A percentile compares a stretch with the other conserved stretches of the same genome.
These are phyloP conservation scores for Oryctes rhinoceros DNA, from an alignment of 1,140 invertebrate genomes.

Conservation along the genomic window DNA sequence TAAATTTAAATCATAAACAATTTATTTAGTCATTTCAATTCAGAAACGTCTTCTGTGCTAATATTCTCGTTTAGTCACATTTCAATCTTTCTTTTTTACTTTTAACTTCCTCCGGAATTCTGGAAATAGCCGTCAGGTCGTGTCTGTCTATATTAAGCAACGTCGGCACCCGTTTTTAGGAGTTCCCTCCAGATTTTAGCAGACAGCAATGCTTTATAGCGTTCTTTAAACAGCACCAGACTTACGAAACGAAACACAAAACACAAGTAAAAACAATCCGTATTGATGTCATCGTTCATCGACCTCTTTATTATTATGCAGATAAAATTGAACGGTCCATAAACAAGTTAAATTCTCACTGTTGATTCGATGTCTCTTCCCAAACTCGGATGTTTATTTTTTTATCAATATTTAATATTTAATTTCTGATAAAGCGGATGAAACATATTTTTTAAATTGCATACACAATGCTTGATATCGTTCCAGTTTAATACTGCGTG, in stretches of 20 bases:
- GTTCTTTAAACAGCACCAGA: slow-evolving; percentile 4
- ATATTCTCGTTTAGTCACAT: neutral
- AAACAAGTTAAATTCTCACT: neutral
- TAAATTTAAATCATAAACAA: no score
- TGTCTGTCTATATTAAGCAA: neutral
- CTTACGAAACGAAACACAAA: neutral
- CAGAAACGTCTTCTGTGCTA: no score
- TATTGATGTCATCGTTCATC: neutral
- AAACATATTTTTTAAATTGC: no score
- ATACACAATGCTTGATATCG: no score
- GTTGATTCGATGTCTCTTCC: neutral
- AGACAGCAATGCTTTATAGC: neutral
- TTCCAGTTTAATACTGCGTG: neutral
- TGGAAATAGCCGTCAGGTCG: no score
- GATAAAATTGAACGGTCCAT: slow-evolving; percentile 3
- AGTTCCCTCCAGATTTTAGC: slow-evolving; percentile 2
- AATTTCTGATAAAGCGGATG: no score
- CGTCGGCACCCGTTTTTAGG: neutral
- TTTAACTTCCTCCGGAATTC: no score
- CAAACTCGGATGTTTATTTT: neutral
- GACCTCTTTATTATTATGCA: neutral
- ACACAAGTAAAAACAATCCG: slow-evolving; percentile 18
- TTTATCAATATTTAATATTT: slow-evolving; percentile 12
- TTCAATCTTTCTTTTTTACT: neutral
- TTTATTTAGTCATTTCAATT: no score